These are phyloP conservation scores for Luehdorfia chinensis DNA, from an alignment of 1,140 invertebrate species.

Conservation along the genomic window DNA sequence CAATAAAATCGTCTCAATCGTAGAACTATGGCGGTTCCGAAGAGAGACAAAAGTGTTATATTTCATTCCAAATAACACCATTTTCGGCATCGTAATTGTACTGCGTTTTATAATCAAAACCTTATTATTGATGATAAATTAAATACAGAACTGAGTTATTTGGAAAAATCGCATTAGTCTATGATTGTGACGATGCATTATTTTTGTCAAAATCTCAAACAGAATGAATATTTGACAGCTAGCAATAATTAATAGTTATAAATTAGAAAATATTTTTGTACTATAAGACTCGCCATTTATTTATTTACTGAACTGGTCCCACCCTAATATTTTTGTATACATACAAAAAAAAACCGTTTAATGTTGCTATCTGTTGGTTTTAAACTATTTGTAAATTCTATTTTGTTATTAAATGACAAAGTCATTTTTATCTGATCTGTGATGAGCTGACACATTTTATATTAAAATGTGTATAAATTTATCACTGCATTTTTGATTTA, in stretches of 20 bases:
- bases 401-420: slow-evolving; percentile 34
- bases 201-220: too few relatives aligned
- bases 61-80: too few relatives aligned
- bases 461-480: slow-evolving; percentile 67
- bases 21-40: too few relatives aligned
- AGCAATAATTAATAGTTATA: slow-evolving; percentile 1
- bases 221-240: slow-evolving; percentile 12
- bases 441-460: slow-evolving; percentile 66
- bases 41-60: too few relatives aligned
- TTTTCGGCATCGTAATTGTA: too few relatives aligned
- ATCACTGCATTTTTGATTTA: slow-evolving; percentile 59
- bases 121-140: too few relatives aligned
- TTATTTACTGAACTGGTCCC: slow-evolving; percentile 8
- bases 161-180: too few relatives aligned
- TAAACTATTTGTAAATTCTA: slow-evolving; percentile 27
- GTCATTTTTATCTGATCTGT: slow-evolving; percentile 46
- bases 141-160: too few relatives aligned
- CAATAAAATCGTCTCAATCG: too few relatives aligned
- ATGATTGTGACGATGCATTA: too few relatives aligned
- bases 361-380: slow-evolving; percentile 10
- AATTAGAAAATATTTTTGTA: slow-evolving; percentile 7
- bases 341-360: not conserved
- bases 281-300: slow-evolving; percentile 6
- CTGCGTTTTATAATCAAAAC: too few relatives aligned
- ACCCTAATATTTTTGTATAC: not conserved